A percentile compares a stretch with the other conserved stretches of the same genome.
These are phyloP conservation scores for Calephelis nemesis DNA, from an alignment of 1,140 invertebrate genomes.

Conservation along the genomic window DNA sequence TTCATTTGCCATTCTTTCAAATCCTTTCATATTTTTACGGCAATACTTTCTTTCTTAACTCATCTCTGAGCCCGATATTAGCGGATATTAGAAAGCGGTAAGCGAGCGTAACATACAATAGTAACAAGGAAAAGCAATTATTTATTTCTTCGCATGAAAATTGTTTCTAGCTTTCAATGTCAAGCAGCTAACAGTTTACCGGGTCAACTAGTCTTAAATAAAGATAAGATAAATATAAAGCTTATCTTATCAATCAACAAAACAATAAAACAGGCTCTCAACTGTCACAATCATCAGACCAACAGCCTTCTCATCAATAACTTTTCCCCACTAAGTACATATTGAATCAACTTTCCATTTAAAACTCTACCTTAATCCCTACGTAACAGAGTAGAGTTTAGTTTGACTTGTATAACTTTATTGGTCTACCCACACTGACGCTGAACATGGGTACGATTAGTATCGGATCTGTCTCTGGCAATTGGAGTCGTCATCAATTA, in stretches of 20 bases:
- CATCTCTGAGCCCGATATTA: no score
- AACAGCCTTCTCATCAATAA: slow-evolving; percentile 6
- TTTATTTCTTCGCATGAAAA: no score
- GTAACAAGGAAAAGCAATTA: no score
- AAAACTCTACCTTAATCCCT: neutral
- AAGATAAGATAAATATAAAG: no score
- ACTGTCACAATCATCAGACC: neutral
- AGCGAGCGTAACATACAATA: no score
- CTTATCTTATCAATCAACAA: slow-evolving; percentile 5
- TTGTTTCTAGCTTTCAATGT: no score
- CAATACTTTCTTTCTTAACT: no score
- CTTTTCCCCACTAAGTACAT: slow-evolving; percentile 5
- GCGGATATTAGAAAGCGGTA: no score
- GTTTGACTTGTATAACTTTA: neutral
- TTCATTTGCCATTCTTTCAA: no score
- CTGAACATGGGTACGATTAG: slow-evolving; percentile 12
- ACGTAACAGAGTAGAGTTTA: neutral
- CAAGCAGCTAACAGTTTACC: no score
- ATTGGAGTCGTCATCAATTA: slow-evolving; percentile 7
- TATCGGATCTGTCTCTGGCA: slow-evolving; percentile 2
- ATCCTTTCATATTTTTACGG: no score
- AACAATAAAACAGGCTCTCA: slow-evolving; percentile 4
- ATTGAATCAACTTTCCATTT: neutral
- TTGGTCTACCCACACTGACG: slow-evolving; percentile 10
- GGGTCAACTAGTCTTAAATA: no score